A percentile compares a stretch with the other conserved stretches of the same genome.
Evolutionary conservation across 2,113 vertebrate genomes (phyloP).

Genomic region (Ammodytes marinus): DNA sequence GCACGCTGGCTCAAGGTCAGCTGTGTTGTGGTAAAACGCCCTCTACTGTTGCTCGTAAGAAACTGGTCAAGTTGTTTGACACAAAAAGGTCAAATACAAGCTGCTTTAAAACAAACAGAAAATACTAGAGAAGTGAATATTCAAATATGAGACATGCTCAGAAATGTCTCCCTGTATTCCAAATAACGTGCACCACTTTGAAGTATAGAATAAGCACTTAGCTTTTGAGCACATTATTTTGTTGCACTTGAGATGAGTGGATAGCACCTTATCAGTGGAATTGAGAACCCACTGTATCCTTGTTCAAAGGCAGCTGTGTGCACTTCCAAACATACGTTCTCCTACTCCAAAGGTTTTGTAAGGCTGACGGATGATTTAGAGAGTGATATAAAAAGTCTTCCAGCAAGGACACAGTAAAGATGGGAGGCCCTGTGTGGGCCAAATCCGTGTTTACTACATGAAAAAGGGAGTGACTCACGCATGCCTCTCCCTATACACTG

Average conservation of each 20-base stretch:
- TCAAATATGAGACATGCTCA: neutral
- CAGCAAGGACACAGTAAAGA: conserved; percentile 28
- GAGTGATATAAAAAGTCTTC: conserved; percentile 31
- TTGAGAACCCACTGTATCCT: conserved; percentile 5
- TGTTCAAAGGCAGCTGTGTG: neutral
- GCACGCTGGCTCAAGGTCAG: conserved; percentile 14
- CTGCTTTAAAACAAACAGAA: neutral
- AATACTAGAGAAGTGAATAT: neutral
- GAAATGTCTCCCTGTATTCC: neutral
- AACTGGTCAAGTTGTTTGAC: neutral
- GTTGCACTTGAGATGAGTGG: neutral
- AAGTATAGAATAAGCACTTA: conserved; percentile 1
- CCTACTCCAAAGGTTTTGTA: neutral
- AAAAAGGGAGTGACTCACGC: too few relatives aligned
- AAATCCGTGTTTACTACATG: conserved; percentile 54
- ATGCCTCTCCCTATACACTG: conserved; percentile 28
- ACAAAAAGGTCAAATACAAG: neutral
- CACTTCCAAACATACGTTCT: neutral
- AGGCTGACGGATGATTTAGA: conserved; percentile 20
- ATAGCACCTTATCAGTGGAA: conserved; percentile 22
- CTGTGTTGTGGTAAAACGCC: conserved; percentile 24
- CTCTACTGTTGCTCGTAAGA: conserved; percentile 34
- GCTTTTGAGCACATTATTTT: conserved; percentile 15
- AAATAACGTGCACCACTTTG: neutral
- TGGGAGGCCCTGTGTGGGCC: conserved; percentile 34